phyloP scores from a whole-genome alignment of 2,797 vertebrate genomes.

The Tachyglossus aculeatus region DNA sequence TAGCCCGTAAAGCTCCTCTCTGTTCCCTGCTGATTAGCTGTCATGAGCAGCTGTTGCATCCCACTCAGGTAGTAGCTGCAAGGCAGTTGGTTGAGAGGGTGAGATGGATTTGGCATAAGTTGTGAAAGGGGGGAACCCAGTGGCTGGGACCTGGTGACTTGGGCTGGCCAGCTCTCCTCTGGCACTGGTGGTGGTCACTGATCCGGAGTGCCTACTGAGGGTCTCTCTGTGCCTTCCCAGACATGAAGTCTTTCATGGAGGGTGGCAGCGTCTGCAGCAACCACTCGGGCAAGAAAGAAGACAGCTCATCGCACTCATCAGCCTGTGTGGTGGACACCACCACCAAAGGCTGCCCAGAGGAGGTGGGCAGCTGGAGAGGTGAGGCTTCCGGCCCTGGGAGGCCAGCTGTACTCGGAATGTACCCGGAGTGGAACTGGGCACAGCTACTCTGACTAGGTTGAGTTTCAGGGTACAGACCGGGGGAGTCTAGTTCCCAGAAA shows the following conservation, averaged over 20 bases:
- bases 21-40: too few relatives aligned
- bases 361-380: constrained; percentile 75
- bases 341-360: constrained; percentile 79
- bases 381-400: neutral
- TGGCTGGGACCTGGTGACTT: neutral
- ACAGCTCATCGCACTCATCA: constrained; percentile 85
- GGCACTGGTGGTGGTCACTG: neutral
- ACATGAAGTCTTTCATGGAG: constrained; percentile 71
- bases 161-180: neutral
- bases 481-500: neutral
- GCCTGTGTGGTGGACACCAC: constrained; percentile 90
- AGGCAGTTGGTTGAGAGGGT: too few relatives aligned
- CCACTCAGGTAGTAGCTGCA: too few relatives aligned
- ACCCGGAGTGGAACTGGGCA: neutral
- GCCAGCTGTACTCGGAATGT: neutral
- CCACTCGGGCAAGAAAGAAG: constrained; percentile 74
- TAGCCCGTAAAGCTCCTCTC: too few relatives aligned
- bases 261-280: constrained; percentile 77
- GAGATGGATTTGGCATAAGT: too few relatives aligned
- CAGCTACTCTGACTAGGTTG: too few relatives aligned
- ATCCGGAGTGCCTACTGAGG: neutral
- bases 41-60: too few relatives aligned
- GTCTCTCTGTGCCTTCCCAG: constrained; percentile 55
- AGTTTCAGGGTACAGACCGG: too few relatives aligned
- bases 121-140: too few relatives aligned